A percentile compares a stretch with the other conserved stretches of the same genome.
phyloP scores from a whole-genome alignment of 2,113 vertebrate species.

The Coryphaenoides rupestris region DNA sequence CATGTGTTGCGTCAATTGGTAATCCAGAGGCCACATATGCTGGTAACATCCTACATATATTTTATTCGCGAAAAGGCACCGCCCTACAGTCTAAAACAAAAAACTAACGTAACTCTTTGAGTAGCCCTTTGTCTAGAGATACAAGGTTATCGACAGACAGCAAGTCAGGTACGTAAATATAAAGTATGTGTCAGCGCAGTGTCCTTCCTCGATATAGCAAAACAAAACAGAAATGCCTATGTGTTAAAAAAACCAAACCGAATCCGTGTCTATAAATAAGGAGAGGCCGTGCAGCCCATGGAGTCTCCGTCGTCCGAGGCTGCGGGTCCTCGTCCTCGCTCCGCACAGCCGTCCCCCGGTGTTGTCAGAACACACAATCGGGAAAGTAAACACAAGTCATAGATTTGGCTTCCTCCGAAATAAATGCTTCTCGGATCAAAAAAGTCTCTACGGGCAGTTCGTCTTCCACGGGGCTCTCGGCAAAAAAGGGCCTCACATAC shows the following conservation, averaged over 20 bases:
- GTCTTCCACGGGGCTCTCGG: constrained; percentile 12
- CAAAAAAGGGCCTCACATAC: too few relatives aligned
- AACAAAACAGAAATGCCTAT: constrained; percentile 37
- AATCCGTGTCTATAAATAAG: constrained; percentile 54
- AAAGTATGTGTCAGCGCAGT: constrained; percentile 51
- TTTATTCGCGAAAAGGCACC: constrained; percentile 16
- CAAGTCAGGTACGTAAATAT: constrained; percentile 46
- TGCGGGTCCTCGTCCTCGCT: not conserved
- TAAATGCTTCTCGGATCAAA: too few relatives aligned
- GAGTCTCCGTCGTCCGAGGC: constrained; percentile 30
- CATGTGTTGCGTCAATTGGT: constrained; percentile 9
- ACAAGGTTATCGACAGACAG: constrained; percentile 60
- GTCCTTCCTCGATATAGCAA: constrained; percentile 56
- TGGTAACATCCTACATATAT: constrained; percentile 21
- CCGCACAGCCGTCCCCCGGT: not conserved
- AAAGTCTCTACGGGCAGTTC: constrained; percentile 19
- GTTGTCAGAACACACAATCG: constrained; percentile 31
- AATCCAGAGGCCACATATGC: constrained; percentile 6
- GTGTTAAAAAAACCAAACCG: constrained; percentile 40
- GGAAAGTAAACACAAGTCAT: constrained; percentile 39
- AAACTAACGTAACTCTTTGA: constrained; percentile 9
- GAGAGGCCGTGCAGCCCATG: constrained; percentile 31
- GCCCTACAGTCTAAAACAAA: constrained; percentile 26
- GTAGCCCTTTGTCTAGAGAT: constrained; percentile 42
- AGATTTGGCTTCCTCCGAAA: constrained; percentile 11